Base-by-base conservation (phyloP, 2,888 invertebrate genomes). In the Atrina japonica region DNA sequence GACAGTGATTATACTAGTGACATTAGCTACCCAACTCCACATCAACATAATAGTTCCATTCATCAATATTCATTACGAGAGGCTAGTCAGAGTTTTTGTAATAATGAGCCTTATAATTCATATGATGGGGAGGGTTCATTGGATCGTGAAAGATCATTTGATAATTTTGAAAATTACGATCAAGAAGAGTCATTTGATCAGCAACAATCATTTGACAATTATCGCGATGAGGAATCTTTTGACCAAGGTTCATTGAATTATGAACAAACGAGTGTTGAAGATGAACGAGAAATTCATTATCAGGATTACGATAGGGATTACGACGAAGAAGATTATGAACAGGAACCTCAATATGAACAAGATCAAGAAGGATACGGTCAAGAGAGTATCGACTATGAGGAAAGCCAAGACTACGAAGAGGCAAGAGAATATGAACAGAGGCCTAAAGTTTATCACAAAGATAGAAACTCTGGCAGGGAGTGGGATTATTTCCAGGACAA, bases 1-100 rank as follows among this genome's bases (percentile, higher is more conserved):
- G 97, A 98, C 92, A 97, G 97, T 84, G 98, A 98, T 92, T 98
- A 98, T 92, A 98, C 97, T 75, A 96, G 96, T 76, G 98, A 98
- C 92, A 94, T 97, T 88, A 97, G 97, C 93, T 97, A 95, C 92
- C 97, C 97, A 61, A 83, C 88, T 58, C 89, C 88, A 73, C 91
- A 92, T 76, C 96, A 96, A 90, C 94, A 96, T 85, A 97, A 97
- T 92, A 95, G 95, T 88, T 96, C 97, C 72, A 96, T 96, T 29
- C 96, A 96, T 71, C 97, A 97, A 92, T 91, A 89, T 82, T 88
- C 90, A 53, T 88, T 63, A 9, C 45, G 30, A 6, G 93, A 95
- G 80, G 95, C 95, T 81, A 95, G 80, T 53, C 73, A 66, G 2
- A 74, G 72, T 45, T 56, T 59, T 7, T 80, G 78, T 53, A 70